Evolutionary conservation across 2,797 vertebrate genomes (phyloP), one percentile per base, ranked within the genome.

Genomic region (Clarias laeviceps): DNA sequence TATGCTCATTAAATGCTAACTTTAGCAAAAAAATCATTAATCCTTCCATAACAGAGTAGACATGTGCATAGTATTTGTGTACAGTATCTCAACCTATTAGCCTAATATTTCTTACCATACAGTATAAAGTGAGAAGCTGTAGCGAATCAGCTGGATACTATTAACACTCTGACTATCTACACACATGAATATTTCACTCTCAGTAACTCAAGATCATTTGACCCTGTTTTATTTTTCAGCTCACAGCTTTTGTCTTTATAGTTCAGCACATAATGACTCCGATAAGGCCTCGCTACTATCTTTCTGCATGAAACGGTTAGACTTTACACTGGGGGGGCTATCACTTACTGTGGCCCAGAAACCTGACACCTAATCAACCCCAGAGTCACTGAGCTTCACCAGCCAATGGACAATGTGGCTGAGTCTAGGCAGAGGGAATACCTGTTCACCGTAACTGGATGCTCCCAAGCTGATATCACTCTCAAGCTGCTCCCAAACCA

Each of bases 131-230:
- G 88, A 89, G 65, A 82, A 79, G 78, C 73, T 65, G 56, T 56
- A 65, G 32, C 24, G 78, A 70, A 74, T 83, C 27, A 69, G 37
- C 65, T 64, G 80, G 80, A 88, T 87, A 88, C 88, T 84, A 64
- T 91, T 90, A 87, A 86, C 87, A 80, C 68, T 68, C 85, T 78
- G 86, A 89, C 88, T 88, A 90, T 92, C 85, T 62, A 78, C 87
- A 88, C 86, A 54, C 89, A 92, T 94, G 85, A 93, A 93, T 94
- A 92, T 94, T 94, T 92, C 90, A 94, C 88, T 82, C 83, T 86
- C 34, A 65, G 5, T 90, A 90, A 91, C 80, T 88, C 86, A 88
- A 90, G 86, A 89, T 37, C 86, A 89, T 70, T 64, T 91, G 87
- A 85, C 85, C 73, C n/a, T 87, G 83, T 82, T 87, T 89, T 54